phyloP scores from a whole-genome alignment of 2,113 vertebrate species.

The Pelusios castaneus region DNA sequence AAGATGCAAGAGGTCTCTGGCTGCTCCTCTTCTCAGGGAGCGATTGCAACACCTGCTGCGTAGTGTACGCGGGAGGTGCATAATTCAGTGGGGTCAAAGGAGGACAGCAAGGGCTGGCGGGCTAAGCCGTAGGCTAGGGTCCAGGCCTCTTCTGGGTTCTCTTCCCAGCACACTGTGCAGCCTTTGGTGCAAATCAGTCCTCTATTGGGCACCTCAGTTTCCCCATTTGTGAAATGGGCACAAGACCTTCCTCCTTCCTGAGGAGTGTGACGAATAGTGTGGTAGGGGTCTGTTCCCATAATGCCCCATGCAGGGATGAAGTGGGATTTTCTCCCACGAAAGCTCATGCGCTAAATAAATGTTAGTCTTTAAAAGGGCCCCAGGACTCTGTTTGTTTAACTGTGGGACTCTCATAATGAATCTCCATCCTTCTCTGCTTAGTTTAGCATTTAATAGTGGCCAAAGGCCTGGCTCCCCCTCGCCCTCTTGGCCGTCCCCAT shows the following conservation, averaged over 20 bases:
- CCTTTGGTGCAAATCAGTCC: not conserved
- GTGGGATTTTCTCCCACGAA: too few species aligned
- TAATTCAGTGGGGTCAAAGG: rapidly evolving
- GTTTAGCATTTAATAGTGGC: too few species aligned
- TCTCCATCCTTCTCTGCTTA: too few species aligned
- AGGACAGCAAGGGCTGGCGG: not conserved
- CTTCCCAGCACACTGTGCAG: rapidly evolving
- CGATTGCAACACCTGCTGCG: rapidly evolving
- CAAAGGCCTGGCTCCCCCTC: not conserved
- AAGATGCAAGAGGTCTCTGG: not conserved
- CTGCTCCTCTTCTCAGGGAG: not conserved
- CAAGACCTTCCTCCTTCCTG: rapidly evolving
- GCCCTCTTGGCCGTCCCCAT: not conserved
- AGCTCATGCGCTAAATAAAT: too few species aligned
- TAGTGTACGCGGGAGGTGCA: rapidly evolving
- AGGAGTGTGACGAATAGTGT: rapidly evolving
- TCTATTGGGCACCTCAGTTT: not conserved
- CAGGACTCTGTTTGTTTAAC: too few species aligned
- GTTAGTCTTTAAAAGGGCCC: too few species aligned
- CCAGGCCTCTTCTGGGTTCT: not conserved
- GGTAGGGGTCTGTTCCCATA: not conserved
- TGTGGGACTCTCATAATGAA: not conserved
- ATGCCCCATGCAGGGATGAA: not conserved
- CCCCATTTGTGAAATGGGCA: not conserved
- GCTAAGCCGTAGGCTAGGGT: rapidly evolving